These are phyloP conservation scores for Candoia aspera DNA, from an alignment of 2,113 vertebrate genomes.

Conservation along the genomic window DNA sequence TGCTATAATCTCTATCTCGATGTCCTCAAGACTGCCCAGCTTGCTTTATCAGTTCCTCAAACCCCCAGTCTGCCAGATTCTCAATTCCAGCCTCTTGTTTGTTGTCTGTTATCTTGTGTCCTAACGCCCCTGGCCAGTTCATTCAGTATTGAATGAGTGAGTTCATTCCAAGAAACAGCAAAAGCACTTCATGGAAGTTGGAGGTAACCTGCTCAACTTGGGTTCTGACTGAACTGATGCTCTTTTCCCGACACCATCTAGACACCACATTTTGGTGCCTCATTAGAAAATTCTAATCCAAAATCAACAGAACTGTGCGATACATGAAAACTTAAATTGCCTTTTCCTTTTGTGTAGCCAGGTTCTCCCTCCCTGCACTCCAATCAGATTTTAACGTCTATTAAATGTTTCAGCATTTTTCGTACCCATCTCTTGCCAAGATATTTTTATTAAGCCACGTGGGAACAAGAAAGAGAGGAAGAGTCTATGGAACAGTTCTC, in stretches of 20 bases:
- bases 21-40: no score
- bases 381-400: slow-evolving; percentile 13
- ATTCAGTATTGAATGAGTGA: not conserved
- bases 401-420: slow-evolving; percentile 11
- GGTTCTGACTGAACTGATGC: not conserved
- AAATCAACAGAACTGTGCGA: not conserved
- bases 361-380: not conserved
- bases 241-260: not conserved
- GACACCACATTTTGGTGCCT: not conserved
- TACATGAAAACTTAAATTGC: not conserved
- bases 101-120: no score
- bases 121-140: no score
- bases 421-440: not conserved
- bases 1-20: no score
- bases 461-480: not conserved
- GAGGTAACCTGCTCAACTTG: not conserved
- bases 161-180: not conserved
- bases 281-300: slow-evolving; percentile 19
- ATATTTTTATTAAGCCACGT: not conserved
- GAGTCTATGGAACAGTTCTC: not conserved
- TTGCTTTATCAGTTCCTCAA: no score
- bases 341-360: not conserved
- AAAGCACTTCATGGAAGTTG: not conserved
- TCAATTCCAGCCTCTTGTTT: no score
- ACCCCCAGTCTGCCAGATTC: no score